A percentile compares a stretch with the other conserved stretches of the same genome.
These are phyloP conservation scores for Apantesis nais DNA, from an alignment of 2,888 invertebrate genomes.

Conservation along the genomic window DNA sequence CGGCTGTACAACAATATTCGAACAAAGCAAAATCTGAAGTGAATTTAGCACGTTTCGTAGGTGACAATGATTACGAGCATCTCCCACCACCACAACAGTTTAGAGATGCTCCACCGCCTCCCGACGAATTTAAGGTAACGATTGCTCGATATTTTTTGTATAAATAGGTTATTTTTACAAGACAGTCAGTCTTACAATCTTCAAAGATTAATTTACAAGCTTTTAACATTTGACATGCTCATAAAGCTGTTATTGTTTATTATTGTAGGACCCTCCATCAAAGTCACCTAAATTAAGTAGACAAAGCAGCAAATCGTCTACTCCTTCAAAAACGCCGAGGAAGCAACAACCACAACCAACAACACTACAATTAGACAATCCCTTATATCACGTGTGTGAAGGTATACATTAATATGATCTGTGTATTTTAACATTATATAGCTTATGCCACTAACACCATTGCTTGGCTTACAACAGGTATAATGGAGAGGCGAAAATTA, in stretches of 20 bases:
- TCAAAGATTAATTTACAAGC: neutral
- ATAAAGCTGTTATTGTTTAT: conserved; percentile 19
- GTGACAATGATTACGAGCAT: conserved; percentile 89
- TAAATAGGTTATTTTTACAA: neutral
- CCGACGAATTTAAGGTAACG: conserved; percentile 88
- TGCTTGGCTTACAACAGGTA: conserved; percentile 71
- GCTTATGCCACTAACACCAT: conserved; percentile 63
- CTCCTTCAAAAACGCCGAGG: conserved; percentile 75
- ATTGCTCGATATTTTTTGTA: neutral
- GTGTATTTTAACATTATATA: conserved; percentile 52
- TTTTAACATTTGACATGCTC: neutral
- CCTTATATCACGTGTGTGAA: conserved; percentile 93
- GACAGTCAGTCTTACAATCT: neutral
- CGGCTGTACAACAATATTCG: conserved; percentile 68
- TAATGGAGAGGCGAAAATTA: conserved; percentile 79
- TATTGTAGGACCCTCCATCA: conserved; percentile 75
- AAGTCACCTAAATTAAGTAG: conserved; percentile 77
- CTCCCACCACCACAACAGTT: conserved; percentile 94
- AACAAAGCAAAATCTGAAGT: conserved; percentile 87
- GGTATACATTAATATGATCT: conserved; percentile 67
- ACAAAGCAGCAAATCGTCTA: conserved; percentile 79
- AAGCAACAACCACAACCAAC: conserved; percentile 67
- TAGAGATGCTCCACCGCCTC: conserved; percentile 92
- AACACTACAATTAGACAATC: conserved; percentile 87
- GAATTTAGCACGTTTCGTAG: conserved; percentile 82